Evolutionary conservation across 2,113 vertebrate genomes (phyloP).

Genomic region (Malurus melanocephalus): DNA sequence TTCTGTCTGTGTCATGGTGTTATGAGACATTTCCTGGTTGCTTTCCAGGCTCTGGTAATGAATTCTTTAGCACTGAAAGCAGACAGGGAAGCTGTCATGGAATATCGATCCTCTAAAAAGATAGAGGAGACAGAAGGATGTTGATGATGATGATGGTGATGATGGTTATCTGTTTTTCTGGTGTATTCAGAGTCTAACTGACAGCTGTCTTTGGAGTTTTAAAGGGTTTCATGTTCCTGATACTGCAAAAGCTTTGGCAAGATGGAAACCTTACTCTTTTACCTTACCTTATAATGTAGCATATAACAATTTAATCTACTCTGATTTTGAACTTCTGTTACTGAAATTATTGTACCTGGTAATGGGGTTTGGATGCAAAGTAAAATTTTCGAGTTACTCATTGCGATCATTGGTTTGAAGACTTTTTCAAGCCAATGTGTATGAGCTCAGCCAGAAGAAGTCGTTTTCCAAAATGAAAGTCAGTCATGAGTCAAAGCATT

Average conservation of each 20-base stretch:
- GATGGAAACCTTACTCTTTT: not conserved
- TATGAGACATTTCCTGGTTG: not conserved
- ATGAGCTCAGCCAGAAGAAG: not conserved
- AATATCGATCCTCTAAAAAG: not conserved
- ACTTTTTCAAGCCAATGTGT: not conserved
- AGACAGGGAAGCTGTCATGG: not conserved
- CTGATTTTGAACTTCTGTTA: not conserved
- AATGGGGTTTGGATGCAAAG: not conserved
- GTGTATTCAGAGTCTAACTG: not conserved
- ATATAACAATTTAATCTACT: not conserved
- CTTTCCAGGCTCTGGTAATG: not conserved
- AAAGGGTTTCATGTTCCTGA: not conserved
- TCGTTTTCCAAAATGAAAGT: not conserved
- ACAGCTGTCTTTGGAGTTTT: not conserved
- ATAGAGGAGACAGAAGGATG: not conserved
- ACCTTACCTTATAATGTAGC: not conserved
- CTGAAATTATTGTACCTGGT: not conserved
- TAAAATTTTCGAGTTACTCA: not conserved
- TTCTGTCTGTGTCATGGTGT: not conserved
- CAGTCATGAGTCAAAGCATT: not conserved
- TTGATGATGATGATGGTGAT: not conserved
- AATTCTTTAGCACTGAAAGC: not conserved
- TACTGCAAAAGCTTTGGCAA: not conserved
- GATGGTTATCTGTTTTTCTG: not conserved
- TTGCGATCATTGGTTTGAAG: not conserved